Conservation (phyloP, 2,888 invertebrate species). For the Notodonta dromedarius region DNA sequence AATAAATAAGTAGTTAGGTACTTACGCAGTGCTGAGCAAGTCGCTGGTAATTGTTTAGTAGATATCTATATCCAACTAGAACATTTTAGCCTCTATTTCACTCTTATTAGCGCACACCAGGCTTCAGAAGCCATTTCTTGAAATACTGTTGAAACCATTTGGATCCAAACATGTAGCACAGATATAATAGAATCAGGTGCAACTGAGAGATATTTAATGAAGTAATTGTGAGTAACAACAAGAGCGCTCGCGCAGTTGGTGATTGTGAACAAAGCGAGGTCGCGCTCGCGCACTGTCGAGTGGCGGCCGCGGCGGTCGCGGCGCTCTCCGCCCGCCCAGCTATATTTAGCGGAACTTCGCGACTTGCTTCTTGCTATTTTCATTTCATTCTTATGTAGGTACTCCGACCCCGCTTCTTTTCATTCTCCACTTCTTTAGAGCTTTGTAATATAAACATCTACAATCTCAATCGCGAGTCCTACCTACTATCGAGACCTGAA, state of each 20-base stretch:
- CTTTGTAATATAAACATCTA: conserved; percentile 15
- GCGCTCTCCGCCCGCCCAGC: conserved; percentile 64
- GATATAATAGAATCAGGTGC: conserved; percentile 8
- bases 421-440: conserved; percentile 52
- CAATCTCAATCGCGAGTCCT: not conserved
- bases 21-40: conserved; percentile 62
- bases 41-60: conserved; percentile 45
- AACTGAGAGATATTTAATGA: conserved; percentile 12
- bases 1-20: conserved; percentile 34
- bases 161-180: not conserved
- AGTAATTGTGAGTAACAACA: conserved; percentile 32
- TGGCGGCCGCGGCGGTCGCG: conserved; percentile 42
- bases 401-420: conserved; percentile 64
- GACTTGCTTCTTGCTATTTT: conserved; percentile 81
- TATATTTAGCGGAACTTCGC: conserved; percentile 82
- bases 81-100: conserved; percentile 56
- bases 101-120: conserved; percentile 23
- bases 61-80: conserved; percentile 41
- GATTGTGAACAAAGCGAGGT: conserved; percentile 65
- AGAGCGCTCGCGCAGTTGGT: conserved; percentile 30
- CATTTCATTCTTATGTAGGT: conserved; percentile 71
- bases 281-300: conserved; percentile 49
- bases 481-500: not conserved
- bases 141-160: not conserved
- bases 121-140: conserved; percentile 1